These are phyloP conservation scores for Drosophila burlai DNA, from an alignment of 1,140 invertebrate species.

Conservation along the genomic window DNA sequence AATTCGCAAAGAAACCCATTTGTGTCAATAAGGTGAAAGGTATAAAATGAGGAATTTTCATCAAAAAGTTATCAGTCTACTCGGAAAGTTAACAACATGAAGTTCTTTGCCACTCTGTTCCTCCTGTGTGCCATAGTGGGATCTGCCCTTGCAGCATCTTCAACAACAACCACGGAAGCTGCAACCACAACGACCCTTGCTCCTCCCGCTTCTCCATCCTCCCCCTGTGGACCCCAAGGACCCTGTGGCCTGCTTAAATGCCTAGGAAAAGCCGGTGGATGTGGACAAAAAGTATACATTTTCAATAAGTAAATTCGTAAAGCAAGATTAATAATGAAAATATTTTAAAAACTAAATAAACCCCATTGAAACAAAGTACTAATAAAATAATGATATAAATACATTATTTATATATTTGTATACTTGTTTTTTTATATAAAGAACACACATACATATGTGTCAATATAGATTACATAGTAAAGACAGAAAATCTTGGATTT, in stretches of 20 bases:
- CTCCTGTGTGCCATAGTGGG: not conserved
- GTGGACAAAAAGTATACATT: constrained; percentile 5
- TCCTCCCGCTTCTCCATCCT: not conserved
- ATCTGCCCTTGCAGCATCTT: not conserved
- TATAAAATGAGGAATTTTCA: not conserved
- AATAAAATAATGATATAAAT: too few relatives aligned
- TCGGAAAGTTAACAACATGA: constrained; percentile 5
- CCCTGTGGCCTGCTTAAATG: constrained; percentile 4
- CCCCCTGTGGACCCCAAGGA: not conserved
- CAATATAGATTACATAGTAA: not conserved
- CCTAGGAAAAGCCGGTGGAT: not conserved
- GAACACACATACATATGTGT: too few relatives aligned
- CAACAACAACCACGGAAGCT: not conserved
- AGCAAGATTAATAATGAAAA: too few relatives aligned
- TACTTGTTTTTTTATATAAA: not conserved
- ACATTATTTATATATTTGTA: not conserved
- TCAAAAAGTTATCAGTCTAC: not conserved
- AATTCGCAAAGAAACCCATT: not conserved
- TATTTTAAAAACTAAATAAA: not conserved
- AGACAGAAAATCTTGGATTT: too few relatives aligned
- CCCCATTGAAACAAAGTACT: too few relatives aligned
- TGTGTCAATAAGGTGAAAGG: not conserved
- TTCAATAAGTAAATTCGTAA: not conserved
- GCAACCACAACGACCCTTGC: not conserved
- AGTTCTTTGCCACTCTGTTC: constrained; percentile 1